Evolutionary conservation across 1,140 invertebrate species (phyloP), one percentile per base, ranked within the genome.

Genomic region (Chionoecetes opilio): DNA sequence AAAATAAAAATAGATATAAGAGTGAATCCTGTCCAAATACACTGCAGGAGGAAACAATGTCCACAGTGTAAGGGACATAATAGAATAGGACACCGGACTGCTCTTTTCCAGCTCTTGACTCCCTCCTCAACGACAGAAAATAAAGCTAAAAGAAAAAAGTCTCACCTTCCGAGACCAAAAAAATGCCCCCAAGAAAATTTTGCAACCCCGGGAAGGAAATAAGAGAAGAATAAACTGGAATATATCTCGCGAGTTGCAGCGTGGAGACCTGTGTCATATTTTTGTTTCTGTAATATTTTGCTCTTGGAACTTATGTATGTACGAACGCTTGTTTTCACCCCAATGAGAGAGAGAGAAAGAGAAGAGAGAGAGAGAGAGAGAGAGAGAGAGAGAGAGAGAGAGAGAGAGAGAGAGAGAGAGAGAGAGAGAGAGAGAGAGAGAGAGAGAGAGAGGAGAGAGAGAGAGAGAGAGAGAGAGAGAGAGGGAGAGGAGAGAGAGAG

Each of bases 361-460:
- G 14, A 46, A 35, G 86, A 88, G 86, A 46, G 86, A 35, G 34
- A 88, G 86, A 46, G 86, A 88, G 86, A 88, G 34, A 46, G 86
- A 88, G 86, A 37, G 63, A 75, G 63, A 75, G n/a, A 75, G 63
- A 75, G n/a, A 75, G n/a, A 75, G 63, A 46, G 86, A 38, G 38
- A 31, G 86, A 88, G 32, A 3, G 86, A 88, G 17, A 41, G 35
- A 88, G 14, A 63, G 53, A 63, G 53, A 63, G 53, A 63, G 53
- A 63, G 53, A 63, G 53, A 63, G 53, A 21, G 53, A 63, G 53
- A 63, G 53, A 63, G 53, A 63, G 53, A 63, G 53, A 63, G 53
- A 63, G 53, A 63, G 53, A 63, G 53, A 63, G 53, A 63, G 63
- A 53, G 46, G n/a, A n/a, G n/a, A n/a, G n/a, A n/a, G n/a, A n/a